Percentiles rank a stretch among this genome's conserved stretches.
Conservation (phyloP, 2,113 vertebrate species). For the Rynchops niger region DNA sequence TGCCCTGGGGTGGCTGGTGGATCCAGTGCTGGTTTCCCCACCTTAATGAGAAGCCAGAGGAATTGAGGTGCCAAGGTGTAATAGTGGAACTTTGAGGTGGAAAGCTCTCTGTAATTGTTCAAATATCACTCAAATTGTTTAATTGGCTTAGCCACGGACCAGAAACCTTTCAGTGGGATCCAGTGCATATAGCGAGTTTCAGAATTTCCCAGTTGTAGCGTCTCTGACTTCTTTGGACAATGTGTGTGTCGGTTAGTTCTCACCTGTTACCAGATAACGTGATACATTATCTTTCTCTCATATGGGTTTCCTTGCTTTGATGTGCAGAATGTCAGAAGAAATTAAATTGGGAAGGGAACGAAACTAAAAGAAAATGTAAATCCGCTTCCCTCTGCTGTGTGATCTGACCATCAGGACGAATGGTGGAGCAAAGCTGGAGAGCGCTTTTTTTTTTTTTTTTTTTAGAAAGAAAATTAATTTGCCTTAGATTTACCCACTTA, state of each 20-base stretch:
- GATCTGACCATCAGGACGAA: background rate
- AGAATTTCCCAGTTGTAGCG: background rate
- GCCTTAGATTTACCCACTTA: background rate
- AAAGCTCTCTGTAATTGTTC: background rate
- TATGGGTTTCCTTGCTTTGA: background rate
- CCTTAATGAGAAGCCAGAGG: background rate
- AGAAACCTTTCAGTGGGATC: background rate
- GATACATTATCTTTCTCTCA: background rate
- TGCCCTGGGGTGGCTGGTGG: too few species aligned
- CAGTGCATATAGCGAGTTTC: rapidly evolving
- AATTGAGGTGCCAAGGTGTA: background rate
- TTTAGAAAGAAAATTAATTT: background rate
- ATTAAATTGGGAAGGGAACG: background rate
- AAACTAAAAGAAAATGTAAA: background rate
- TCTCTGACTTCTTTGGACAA: background rate
- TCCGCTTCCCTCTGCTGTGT: background rate
- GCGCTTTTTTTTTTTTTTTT: background rate
- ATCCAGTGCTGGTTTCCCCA: background rate
- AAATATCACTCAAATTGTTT: background rate
- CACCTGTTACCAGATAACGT: background rate
- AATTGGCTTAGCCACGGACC: rapidly evolving
- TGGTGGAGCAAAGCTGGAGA: background rate
- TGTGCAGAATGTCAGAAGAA: background rate
- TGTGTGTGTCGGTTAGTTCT: background rate
- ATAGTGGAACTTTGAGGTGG: background rate